Conservation (phyloP, 2,888 invertebrate genomes). For the Xestoiulus laeticollis region DNA sequence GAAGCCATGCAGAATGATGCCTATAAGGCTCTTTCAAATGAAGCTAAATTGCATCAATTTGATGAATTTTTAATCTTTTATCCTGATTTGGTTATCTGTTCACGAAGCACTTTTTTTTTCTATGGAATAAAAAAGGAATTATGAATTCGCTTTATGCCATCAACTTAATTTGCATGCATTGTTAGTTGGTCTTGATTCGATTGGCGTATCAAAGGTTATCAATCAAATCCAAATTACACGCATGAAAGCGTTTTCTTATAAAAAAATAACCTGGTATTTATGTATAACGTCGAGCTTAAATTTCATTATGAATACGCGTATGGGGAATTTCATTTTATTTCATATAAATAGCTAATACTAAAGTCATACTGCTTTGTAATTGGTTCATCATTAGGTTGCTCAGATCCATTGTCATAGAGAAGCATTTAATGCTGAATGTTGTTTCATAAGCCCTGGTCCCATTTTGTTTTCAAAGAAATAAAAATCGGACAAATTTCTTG, state of each 20-base stretch:
- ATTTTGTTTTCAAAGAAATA: too few relatives aligned
- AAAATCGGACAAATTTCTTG: too few relatives aligned
- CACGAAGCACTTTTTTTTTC: conserved; percentile 1
- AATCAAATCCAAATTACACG: not conserved
- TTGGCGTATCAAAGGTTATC: conserved; percentile 35
- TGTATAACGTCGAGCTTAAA: not conserved
- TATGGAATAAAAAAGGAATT: not conserved
- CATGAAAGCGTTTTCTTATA: not conserved
- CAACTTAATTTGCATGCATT: conserved; percentile 20
- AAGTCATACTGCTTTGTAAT: too few relatives aligned
- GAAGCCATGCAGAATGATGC: not conserved
- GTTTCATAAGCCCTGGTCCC: too few relatives aligned
- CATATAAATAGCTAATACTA: too few relatives aligned
- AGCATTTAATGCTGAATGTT: too few relatives aligned
- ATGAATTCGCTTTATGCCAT: not conserved
- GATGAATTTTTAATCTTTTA: conserved; percentile 7
- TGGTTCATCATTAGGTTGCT: too few relatives aligned
- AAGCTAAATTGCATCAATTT: conserved; percentile 1
- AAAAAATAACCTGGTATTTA: not conserved
- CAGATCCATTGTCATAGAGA: too few relatives aligned
- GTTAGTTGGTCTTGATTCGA: not conserved
- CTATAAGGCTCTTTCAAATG: not conserved
- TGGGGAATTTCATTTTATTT: not conserved
- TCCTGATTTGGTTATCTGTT: not conserved
- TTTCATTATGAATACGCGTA: not conserved